Evolutionary conservation across 1,140 invertebrate species (phyloP), one percentile per base, ranked within the genome.

Genomic region (Tetramorium alpestre): DNA sequence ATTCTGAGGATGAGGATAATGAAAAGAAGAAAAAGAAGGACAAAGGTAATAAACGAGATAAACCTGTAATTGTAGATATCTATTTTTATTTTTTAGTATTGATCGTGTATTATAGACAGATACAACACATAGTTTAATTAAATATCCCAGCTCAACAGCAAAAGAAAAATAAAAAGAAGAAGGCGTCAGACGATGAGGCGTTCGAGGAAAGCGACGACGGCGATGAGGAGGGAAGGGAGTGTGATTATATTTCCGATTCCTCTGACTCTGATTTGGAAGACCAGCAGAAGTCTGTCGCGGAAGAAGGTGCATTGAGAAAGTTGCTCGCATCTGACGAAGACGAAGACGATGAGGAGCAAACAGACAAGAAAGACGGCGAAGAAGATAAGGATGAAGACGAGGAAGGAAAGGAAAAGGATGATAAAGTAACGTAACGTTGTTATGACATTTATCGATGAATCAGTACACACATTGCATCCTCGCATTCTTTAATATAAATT

Each of bases 131-230:
- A 76, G 47, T 80, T 62, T 69, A 47, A 86, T 64, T 54, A 67
- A 49, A 69, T 87, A 18, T 88, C 72, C 89, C 70, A 90, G 91
- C 47, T 81, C 88, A 86, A 76, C 4, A 75, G n/a, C 94, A 94
- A 75, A 96, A 96, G 67, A 98, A 54, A 5, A 54, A 98, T 92
- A 98, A 98, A 93, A 98, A 98, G 92, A 97, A 97, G 77, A 96
- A 97, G 78, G 96, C 96, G 87, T 97, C 98, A 0, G 97, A 99
- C 91, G 97, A 98, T 90, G 98, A 99, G 93, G 98, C 98, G 0
- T 96, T 98, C 75, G 99, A 99, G 95, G 99, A 99, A 94, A 99
- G 98, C 92, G 99, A 99, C 95, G 99, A 99, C 95, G 99, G 99
- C 0, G 99, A 99, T 94, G 98, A 98, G 93, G 99, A 99, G 96